phyloP scores from a whole-genome alignment of 2,888 invertebrate genomes.

The Schizaphis graminum region DNA sequence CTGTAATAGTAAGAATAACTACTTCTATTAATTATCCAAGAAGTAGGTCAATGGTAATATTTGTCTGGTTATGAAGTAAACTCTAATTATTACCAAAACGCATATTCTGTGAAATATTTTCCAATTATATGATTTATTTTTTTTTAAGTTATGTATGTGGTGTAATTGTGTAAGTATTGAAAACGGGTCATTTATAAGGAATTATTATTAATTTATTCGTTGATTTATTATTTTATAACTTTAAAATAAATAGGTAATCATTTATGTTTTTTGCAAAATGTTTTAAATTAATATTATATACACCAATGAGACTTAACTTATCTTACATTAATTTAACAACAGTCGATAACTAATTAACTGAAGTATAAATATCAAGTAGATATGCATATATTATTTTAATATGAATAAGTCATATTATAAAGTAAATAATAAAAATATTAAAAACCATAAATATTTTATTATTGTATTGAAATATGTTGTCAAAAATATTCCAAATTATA shows the following conservation, averaged over 20 bases:
- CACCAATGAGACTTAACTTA: not conserved
- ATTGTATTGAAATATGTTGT: too few species aligned
- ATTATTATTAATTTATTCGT: slow-evolving; percentile 8
- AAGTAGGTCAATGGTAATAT: slow-evolving; percentile 27
- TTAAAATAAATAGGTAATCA: not conserved
- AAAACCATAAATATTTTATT: too few species aligned
- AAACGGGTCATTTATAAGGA: not conserved
- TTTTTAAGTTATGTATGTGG: not conserved
- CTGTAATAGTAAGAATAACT: not conserved
- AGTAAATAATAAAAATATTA: not conserved
- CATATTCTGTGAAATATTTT: not conserved
- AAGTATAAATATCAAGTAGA: not conserved
- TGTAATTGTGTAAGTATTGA: not conserved
- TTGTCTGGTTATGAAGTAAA: not conserved
- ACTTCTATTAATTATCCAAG: not conserved
- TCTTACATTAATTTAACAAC: not conserved
- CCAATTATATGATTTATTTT: slow-evolving; percentile 36
- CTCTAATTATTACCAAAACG: slow-evolving; percentile 1
- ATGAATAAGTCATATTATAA: not conserved
- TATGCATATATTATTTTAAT: too few species aligned
- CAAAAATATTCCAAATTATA: too few species aligned
- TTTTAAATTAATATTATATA: not conserved
- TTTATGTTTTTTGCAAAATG: not conserved
- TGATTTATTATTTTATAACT: not conserved
- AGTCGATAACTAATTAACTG: not conserved